phyloP scores from a whole-genome alignment of 2,797 vertebrate genomes.

The Aeoliscus strigatus region DNA sequence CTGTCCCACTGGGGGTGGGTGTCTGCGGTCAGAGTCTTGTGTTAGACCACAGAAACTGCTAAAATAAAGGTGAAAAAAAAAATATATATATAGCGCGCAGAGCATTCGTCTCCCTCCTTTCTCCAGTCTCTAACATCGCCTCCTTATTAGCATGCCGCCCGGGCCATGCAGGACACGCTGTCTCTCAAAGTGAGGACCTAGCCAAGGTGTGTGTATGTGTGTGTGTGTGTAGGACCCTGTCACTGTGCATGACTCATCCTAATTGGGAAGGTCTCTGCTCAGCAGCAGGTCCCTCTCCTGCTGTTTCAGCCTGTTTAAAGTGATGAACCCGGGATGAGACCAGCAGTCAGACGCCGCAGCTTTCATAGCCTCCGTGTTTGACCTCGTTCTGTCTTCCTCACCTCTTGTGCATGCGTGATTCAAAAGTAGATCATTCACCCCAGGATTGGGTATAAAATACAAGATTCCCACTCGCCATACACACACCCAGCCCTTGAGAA shows the following conservation, averaged over 20 bases:
- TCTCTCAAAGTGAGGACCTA: slow-evolving; percentile 42
- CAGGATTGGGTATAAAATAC: slow-evolving; percentile 21
- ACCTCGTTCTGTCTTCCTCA: slow-evolving; percentile 73
- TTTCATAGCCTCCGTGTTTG: slow-evolving; percentile 65
- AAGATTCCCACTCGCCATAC: slow-evolving; percentile 21
- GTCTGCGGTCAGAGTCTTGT: slow-evolving; percentile 55
- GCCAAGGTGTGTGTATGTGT: slow-evolving; percentile 15
- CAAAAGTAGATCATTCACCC: slow-evolving; percentile 28
- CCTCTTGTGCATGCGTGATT: slow-evolving; percentile 29
- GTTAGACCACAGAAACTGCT: slow-evolving; percentile 55
- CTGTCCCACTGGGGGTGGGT: slow-evolving; percentile 61
- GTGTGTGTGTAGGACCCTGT: slow-evolving; percentile 33
- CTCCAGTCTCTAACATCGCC: slow-evolving; percentile 22
- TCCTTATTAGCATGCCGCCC: slow-evolving; percentile 41
- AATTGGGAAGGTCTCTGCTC: slow-evolving; percentile 64
- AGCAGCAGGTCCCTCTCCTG: slow-evolving; percentile 56
- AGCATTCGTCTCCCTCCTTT: slow-evolving; percentile 22
- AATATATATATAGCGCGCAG: background rate
- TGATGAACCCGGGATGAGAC: slow-evolving; percentile 68
- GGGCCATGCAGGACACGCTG: slow-evolving; percentile 34
- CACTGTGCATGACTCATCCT: slow-evolving; percentile 67
- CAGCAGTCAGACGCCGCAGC: slow-evolving; percentile 57
- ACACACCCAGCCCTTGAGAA: slow-evolving; percentile 63
- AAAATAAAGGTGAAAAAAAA: slow-evolving; percentile 41
- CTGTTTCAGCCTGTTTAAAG: slow-evolving; percentile 71